These are phyloP conservation scores for Hydrophis major DNA, from an alignment of 2,797 vertebrate genomes.

Conservation along the genomic window DNA sequence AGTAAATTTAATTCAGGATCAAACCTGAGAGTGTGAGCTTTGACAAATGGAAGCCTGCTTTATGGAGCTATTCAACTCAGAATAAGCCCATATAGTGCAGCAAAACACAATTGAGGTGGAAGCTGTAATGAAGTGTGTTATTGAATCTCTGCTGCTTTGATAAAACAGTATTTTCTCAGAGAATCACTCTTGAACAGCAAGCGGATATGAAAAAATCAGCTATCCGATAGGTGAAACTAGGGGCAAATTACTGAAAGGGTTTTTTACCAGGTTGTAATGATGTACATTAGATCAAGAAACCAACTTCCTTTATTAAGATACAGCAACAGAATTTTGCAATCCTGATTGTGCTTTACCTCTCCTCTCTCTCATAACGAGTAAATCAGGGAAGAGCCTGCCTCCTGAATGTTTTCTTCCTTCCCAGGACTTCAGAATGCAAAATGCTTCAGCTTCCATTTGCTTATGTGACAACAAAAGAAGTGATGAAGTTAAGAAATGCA, in stretches of 20 bases:
- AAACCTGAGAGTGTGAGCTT: conserved; percentile 49
- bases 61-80: background rate
- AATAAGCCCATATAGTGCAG: background rate
- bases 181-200: background rate
- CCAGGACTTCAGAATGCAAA: background rate
- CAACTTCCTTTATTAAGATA: background rate
- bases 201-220: background rate
- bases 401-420: background rate
- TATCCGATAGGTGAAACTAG: background rate
- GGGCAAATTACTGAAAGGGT: background rate
- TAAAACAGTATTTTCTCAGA: background rate
- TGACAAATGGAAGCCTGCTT: background rate
- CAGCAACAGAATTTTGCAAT: background rate
- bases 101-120: background rate
- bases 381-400: background rate
- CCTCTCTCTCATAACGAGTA: background rate
- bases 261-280: background rate
- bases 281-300: background rate
- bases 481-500: background rate
- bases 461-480: background rate
- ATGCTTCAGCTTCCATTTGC: background rate
- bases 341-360: background rate
- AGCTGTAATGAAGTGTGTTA: background rate
- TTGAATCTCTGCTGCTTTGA: background rate
- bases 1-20: conserved; percentile 42